phyloP scores from a whole-genome alignment of 92 coral and sea anemone genomes.

The Zoanthus sansibaricus region DNA sequence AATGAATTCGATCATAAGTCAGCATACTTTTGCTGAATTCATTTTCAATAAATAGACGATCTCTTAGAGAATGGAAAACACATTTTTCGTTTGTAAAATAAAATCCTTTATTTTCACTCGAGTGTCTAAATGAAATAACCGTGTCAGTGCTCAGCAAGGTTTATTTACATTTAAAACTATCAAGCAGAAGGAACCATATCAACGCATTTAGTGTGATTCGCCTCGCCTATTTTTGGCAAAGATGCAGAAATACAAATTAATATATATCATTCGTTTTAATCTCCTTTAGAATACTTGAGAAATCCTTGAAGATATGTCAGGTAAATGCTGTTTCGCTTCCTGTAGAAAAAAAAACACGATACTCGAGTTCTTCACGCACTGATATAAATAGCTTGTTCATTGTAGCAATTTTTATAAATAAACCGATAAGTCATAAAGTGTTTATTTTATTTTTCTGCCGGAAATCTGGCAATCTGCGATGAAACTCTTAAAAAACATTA shows the following conservation, averaged over 20 bases:
- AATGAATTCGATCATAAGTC: background rate
- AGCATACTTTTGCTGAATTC: background rate
- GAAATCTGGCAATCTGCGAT: background rate
- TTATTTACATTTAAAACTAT: conserved; percentile 47
- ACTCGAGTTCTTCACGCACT: background rate
- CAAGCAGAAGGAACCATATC: conserved; percentile 1
- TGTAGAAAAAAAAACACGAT: background rate
- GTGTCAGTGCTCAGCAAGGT: background rate
- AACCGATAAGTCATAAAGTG: conserved; percentile 8
- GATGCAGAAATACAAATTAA: background rate
- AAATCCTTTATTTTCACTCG: background rate
- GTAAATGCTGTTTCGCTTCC: conserved; percentile 9
- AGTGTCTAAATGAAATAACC: conserved; percentile 8
- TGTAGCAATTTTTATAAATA: conserved; percentile 37
- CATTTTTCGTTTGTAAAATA: background rate
- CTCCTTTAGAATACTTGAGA: background rate
- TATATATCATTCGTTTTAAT: background rate
- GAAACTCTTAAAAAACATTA: background rate
- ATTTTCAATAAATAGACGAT: background rate
- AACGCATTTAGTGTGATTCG: background rate
- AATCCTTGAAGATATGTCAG: background rate
- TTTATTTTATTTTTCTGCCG: conserved; percentile 4
- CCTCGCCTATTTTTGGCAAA: background rate
- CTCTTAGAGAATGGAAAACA: background rate
- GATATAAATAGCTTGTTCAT: conserved; percentile 48